Base-by-base conservation (phyloP, 2,888 invertebrate genomes). In the Cephus pulcher region DNA sequence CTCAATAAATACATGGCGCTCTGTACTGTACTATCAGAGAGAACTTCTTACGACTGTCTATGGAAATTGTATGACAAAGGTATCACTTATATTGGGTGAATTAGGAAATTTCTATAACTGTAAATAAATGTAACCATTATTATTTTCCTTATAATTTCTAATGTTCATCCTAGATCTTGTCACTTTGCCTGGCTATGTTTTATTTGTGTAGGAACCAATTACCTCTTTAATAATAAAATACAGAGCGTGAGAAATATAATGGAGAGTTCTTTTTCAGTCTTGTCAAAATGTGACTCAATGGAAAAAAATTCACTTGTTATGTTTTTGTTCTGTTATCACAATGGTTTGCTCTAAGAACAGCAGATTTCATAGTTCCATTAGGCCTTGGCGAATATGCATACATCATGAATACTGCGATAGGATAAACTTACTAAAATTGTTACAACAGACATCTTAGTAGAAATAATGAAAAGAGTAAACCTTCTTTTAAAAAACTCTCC, bases 1-100 rank as follows among this genome's bases (percentile, higher is more conserved):
- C 74, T 30, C 35, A 34, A 35, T 71, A 71, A 71, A 71, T 33
- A 34, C 71, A 34, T 71, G 34, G 71, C 33, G 71, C 71, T 71
- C 71, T 71, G 71, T 34, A 71, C 71, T 32, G 34, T 71, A 71
- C 33, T 71, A 71, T 71, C 71, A 71, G 71, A 71, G 33, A 34
- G 32, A 71, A 71, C 33, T 12, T 71, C 56, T 56, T 56, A 56
- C 9, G 56, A 23, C 56, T 56, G 56, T 9, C 23, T 56, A 56
- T 56, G 6, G 9, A 56, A 56, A 56, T 23, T 56, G 9, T 56
- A 56, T 23, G 9, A 23, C 9, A 56, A 56, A 23, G 56, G 23
- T 56, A 56, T 23, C 56, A 56, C 23, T 56, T 56, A 56, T 23
- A 56, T 56, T 2, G 23, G 40, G 56, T 23, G 56, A 56, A 56